Evolutionary conservation across 2,797 vertebrate species (phyloP).

Genomic region (Neopelma chrysocephalum): DNA sequence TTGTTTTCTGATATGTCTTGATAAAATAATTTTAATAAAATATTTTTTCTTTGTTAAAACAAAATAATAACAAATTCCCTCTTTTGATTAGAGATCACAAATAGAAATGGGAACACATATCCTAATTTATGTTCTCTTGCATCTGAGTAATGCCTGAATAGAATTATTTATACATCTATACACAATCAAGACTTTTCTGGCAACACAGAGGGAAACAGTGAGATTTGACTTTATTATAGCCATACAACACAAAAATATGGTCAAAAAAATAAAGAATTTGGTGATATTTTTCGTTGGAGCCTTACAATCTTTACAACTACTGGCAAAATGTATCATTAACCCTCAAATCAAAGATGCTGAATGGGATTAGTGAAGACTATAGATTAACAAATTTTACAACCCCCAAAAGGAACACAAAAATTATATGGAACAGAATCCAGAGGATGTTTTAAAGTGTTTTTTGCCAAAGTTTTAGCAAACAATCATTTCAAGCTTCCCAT

Average conservation of each 20-base stretch:
- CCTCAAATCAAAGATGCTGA: neutral
- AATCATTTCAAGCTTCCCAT: neutral
- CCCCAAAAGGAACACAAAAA: neutral
- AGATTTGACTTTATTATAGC: neutral
- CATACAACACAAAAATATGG: neutral
- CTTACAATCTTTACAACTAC: neutral
- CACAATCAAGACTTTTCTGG: neutral
- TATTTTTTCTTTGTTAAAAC: neutral
- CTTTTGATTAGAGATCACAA: neutral
- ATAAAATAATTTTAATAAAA: neutral
- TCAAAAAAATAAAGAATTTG: neutral
- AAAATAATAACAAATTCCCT: neutral
- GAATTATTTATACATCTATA: neutral
- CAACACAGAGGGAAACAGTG: neutral
- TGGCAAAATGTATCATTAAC: neutral
- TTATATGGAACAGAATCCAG: neutral
- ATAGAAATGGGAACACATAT: neutral
- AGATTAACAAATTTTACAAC: constrained; percentile 4
- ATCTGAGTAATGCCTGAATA: neutral
- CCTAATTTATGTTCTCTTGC: neutral
- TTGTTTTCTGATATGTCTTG: neutral
- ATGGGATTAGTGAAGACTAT: neutral
- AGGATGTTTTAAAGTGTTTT: neutral
- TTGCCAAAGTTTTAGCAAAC: neutral
- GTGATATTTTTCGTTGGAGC: neutral